Conservation (phyloP, 2,888 invertebrate species). For the Agriopis leucophaearia region DNA sequence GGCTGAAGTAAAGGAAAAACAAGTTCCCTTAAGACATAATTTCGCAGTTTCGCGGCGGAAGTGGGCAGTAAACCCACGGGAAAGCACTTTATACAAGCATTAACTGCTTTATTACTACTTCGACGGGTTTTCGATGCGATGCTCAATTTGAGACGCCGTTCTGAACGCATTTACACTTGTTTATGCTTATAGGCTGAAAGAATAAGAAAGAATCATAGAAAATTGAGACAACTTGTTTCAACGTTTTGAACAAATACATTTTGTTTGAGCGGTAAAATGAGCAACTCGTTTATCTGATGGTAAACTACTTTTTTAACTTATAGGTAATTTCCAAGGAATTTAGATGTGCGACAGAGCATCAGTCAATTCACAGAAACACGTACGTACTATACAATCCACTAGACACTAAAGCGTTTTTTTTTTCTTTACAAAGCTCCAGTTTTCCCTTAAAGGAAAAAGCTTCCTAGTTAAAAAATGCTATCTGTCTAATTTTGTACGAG, state of each 20-base stretch:
- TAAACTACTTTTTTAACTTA: too few relatives aligned
- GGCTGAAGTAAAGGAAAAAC: slow-evolving; percentile 17
- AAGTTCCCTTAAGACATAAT: slow-evolving; percentile 29
- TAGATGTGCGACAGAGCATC: background rate
- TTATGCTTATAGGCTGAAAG: slow-evolving; percentile 17
- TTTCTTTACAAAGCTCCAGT: background rate
- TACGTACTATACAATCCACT: background rate
- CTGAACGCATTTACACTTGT: slow-evolving; percentile 26
- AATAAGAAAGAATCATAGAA: background rate
- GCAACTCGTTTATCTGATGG: too few relatives aligned
- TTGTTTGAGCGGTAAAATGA: too few relatives aligned
- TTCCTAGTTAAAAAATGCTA: slow-evolving; percentile 7
- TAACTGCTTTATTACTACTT: slow-evolving; percentile 31
- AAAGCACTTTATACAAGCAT: slow-evolving; percentile 25
- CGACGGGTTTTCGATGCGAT: slow-evolving; percentile 23
- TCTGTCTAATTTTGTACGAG: slow-evolving; percentile 26
- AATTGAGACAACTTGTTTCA: background rate
- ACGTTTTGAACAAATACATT: too few relatives aligned
- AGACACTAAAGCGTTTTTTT: background rate
- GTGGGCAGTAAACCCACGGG: slow-evolving; percentile 22
- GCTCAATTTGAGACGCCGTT: slow-evolving; percentile 31
- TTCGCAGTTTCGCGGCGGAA: slow-evolving; percentile 19
- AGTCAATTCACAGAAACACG: background rate
- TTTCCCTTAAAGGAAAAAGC: slow-evolving; percentile 2
- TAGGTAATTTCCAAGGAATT: too few relatives aligned